Evolutionary conservation across 2,888 invertebrate genomes (phyloP), one percentile per base, ranked within the genome.

Genomic region (Tetragonisca angustula): DNA sequence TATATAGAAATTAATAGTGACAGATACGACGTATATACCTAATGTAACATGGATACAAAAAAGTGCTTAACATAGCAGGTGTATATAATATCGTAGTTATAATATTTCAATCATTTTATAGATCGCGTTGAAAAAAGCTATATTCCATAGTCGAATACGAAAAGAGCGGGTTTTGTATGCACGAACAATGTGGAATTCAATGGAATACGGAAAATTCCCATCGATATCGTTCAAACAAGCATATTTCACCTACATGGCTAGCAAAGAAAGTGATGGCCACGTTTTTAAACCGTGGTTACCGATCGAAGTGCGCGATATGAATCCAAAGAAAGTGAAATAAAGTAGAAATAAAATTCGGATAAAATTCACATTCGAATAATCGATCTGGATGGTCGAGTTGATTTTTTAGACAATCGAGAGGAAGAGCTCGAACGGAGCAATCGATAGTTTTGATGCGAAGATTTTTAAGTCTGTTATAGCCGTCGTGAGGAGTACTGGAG

Each of bases 151-250:
- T 50, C 32, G 89, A 59, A 24, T 93, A 43, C 90, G 92, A 1
- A 90, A 92, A 69, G 71, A 84, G 15, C 86, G 92, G 24, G 91
- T 94, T 11, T 70, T 88, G 21, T 80, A 88, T 52, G 84, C 92
- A 0, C 89, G 89, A 24, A 61, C 77, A 0, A 88, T 91, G 88
- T 94, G 94, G 94, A 84, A 79, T 52, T 84, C 91, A 0, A 92
- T 94, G 92, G 90, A 94, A 56, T 91, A 89, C 74, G 91, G 90
- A 67, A 93, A 90, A 79, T 92, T 92, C 76, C 93, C 93, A 0
- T 88, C 89, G 21, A 36, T 84, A 2, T 88, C 89, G 3, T 94
- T 93, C 72, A 94, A 94, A 70, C 79, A 84, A 82, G 90, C 92
- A 15, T 94, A 89, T 84, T 94, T 94, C 69, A 90, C 93, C 1